A percentile compares a stretch with the other conserved stretches of the same genome.
Evolutionary conservation across 2,113 vertebrate species (phyloP).

Genomic region (Lagopus muta): DNA sequence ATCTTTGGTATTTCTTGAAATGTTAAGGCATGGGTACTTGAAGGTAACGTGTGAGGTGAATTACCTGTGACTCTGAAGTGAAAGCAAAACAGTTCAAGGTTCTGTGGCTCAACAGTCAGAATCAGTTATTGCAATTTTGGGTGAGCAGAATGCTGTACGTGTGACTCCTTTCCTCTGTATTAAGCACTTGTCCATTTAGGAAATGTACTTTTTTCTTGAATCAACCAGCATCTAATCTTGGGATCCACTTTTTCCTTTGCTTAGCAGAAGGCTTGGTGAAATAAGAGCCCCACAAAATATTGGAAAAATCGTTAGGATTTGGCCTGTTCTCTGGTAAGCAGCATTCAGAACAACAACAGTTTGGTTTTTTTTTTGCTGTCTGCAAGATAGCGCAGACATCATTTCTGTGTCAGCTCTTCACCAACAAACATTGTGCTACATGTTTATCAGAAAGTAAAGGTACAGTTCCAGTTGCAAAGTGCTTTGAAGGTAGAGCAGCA

Average conservation of each 20-base stretch:
- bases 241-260: not conserved
- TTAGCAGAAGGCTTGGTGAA: not conserved
- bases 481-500: not conserved
- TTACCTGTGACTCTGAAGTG: not conserved
- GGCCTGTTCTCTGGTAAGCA: not conserved
- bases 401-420: not conserved
- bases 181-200: not conserved
- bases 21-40: not conserved
- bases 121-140: not conserved
- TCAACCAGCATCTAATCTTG: accelerated
- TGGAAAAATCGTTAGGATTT: not conserved
- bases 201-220: not conserved
- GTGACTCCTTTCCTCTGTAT: not conserved
- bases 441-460: not conserved
- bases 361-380: not conserved
- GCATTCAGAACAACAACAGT: not conserved
- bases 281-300: not conserved
- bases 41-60: conserved; percentile 2
- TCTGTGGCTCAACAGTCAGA: not conserved
- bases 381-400: not conserved
- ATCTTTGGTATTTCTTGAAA: conserved; percentile 63
- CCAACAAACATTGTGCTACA: not conserved
- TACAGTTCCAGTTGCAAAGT: not conserved
- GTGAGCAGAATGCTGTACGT: not conserved
- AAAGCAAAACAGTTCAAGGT: not conserved